Base-by-base conservation (phyloP, 2,888 invertebrate genomes). In the Mongoloraphidia duomilia region DNA sequence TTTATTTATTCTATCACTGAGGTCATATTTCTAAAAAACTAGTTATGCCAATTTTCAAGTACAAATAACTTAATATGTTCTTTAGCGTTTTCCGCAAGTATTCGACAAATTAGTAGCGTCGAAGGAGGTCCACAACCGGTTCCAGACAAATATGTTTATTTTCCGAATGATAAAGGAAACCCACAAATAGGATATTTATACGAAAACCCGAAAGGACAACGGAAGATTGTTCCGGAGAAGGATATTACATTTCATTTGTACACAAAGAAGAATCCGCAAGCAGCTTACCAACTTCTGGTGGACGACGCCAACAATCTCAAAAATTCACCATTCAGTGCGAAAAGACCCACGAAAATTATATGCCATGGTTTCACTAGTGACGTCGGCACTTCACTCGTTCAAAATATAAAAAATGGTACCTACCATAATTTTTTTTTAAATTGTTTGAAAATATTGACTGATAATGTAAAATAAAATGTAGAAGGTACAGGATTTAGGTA, bases 331-430 rank as follows among this genome's bases (percentile, higher is more conserved):
- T 61, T 64, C 17, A 56, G 53, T 11, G 8, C 46, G 10, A 47
- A 51, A 5, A 39, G 46, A 33, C 47, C 49, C 1, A 61, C 59
- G 0, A 65, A 63, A 54, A 52, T 64, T 9, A 52, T 65, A 3
- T 56, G 64, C 42, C 65, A 65, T 34, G 65, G 64, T 37, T 65
- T 63, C 62, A 60, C 55, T 3, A 62, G 63, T 26, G 59, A 54
- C 13, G 55, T 50, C 8, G 53, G 52, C 4, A 53, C 54, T 37
- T 43, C 33, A 8, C 12, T 47, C 9, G 34, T 36, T 12, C 40
- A 47, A 34, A n/a, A 41, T 14, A 12, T 40, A 1, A 47, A 47
- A 47, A 41, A 47, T 14, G 40, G 47, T 47, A 47, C 26, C 26
- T 26, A 26, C 3, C 9, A 3, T 11, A 33, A n/a, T 43, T 14